Conservation (phyloP, 2,888 invertebrate species). For the Epistrophella euchroma region DNA sequence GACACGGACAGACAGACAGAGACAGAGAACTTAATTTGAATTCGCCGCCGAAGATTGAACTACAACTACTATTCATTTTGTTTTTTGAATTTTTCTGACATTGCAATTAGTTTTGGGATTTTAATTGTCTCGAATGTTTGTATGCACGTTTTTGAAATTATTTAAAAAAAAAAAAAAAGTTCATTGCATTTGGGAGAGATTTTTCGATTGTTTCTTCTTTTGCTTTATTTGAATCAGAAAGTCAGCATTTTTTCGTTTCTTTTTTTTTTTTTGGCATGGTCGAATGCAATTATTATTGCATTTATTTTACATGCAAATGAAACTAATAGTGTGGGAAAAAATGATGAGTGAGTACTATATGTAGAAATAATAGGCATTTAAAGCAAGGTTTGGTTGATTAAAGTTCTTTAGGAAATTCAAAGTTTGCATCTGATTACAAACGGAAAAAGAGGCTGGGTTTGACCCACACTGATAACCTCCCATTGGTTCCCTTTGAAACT, state of each 20-base stretch:
- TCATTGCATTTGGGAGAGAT: slow-evolving; percentile 6
- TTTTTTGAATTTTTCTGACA: slow-evolving; percentile 41
- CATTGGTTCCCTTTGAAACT: no score
- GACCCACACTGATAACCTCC: no score
- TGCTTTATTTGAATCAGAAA: slow-evolving; percentile 20
- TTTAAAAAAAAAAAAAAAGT: slow-evolving; percentile 8
- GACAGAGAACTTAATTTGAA: slow-evolving; percentile 42
- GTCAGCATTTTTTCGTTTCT: slow-evolving; percentile 18
- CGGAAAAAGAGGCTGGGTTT: no score
- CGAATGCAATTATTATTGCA: slow-evolving; percentile 26
- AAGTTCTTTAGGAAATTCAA: no score
- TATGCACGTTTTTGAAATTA: slow-evolving; percentile 37
- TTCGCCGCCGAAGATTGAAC: slow-evolving; percentile 12
- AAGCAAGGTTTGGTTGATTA: not conserved
- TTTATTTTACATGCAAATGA: slow-evolving; percentile 34
- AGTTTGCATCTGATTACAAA: no score
- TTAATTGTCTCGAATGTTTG: slow-evolving; percentile 65
- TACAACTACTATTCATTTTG: not conserved
- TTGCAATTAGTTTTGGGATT: slow-evolving; percentile 65
- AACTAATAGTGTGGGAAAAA: slow-evolving; percentile 16
- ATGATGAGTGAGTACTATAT: not conserved
- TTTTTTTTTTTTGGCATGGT: not conserved
- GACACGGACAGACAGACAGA: not conserved
- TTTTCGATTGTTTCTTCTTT: not conserved
- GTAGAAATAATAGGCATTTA: not conserved